Base-by-base conservation (phyloP, 2,888 invertebrate genomes). In the Ophion ventricosus region DNA sequence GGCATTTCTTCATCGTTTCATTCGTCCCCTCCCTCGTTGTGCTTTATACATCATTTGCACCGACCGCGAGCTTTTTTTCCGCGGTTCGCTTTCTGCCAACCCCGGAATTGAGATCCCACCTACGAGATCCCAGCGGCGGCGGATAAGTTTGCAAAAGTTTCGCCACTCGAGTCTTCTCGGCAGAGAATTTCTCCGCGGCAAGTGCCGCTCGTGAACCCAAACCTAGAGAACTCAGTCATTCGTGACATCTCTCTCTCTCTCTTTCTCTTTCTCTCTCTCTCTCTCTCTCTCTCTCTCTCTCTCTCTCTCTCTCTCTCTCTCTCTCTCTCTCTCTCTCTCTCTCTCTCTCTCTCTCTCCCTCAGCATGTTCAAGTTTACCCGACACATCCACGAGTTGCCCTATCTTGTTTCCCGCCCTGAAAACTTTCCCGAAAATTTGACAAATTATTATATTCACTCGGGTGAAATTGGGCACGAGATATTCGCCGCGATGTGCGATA, bases 71-170 rank as follows among this genome's bases (percentile, higher is more conserved):
- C 72, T n/a, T 29, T 82, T 80, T 80, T 74, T 73, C 72, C 80
- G 82, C 79, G 76, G 76, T 85, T 67, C 82, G 82, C 73, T 82
- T 85, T 80, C 82, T 74, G 85, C 85, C 85, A 80, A 56, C 73
- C 73, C 56, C 80, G 80, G 80, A 85, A 85, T 82, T 85, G 85
- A 85, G 85, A 82, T 85, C 82, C 78, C 85, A 77, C 67, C 79
- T 76, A 66, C 23, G 76, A 85, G 85, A 85, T 82, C 69, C 61
- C 59, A 67, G 35, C 76, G 63, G 35, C 76, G 63, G 43, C 59
- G 76, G 80, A 79, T 84, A 85, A 85, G 82, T 82, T 85, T 64
- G 73, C 73, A 40, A 85, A 85, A 85, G 66, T 85, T 85, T 82
- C 54, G 74, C 76, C 76, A 80, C 76, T 77, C 80, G 61, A 74